Conservation (phyloP, 53 echinoderm and acorn worm species). For the Arbacia lixula region DNA sequence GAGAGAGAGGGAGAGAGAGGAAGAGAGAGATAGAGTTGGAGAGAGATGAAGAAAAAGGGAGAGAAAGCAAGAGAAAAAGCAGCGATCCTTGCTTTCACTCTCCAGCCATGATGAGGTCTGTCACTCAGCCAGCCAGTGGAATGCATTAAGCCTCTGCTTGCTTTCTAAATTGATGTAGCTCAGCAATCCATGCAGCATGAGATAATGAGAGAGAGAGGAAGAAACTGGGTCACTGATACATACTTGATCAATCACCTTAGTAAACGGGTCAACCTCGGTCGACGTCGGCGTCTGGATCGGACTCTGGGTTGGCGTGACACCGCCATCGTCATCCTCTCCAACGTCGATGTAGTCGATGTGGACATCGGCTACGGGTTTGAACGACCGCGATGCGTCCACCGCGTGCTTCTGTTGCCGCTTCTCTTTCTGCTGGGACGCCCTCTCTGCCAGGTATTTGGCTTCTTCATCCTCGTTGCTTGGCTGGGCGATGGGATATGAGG, state of each 20-base stretch:
- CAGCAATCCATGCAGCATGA: slow-evolving; percentile 29
- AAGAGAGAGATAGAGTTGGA: background rate
- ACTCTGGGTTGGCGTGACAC: slow-evolving; percentile 68
- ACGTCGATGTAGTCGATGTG: slow-evolving; percentile 88
- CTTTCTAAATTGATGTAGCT: background rate
- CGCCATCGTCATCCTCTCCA: slow-evolving; percentile 78
- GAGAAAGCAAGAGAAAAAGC: background rate
- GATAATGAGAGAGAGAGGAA: background rate
- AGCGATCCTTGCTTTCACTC: too few relatives aligned
- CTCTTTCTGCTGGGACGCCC: slow-evolving; percentile 92
- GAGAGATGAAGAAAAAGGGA: background rate
- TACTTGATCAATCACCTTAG: slow-evolving; percentile 92
- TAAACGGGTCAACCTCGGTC: slow-evolving; percentile 79
- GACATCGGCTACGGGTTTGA: slow-evolving; percentile 51
- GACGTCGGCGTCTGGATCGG: slow-evolving; percentile 49
- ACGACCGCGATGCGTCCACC: slow-evolving; percentile 16
- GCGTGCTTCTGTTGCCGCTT: slow-evolving; percentile 64
- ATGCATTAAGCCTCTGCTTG: too few relatives aligned
- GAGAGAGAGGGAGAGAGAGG: background rate
- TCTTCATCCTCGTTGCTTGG: slow-evolving; percentile 93
- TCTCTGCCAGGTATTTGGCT: slow-evolving; percentile 82
- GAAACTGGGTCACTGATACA: slow-evolving; percentile 70
- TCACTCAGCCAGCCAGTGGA: too few relatives aligned
- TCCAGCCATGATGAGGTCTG: too few relatives aligned
- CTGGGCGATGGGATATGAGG: too few relatives aligned